Evolutionary conservation across 1,140 invertebrate genomes (phyloP), one percentile per base, ranked within the genome.

Genomic region (Sinella curviseta): DNA sequence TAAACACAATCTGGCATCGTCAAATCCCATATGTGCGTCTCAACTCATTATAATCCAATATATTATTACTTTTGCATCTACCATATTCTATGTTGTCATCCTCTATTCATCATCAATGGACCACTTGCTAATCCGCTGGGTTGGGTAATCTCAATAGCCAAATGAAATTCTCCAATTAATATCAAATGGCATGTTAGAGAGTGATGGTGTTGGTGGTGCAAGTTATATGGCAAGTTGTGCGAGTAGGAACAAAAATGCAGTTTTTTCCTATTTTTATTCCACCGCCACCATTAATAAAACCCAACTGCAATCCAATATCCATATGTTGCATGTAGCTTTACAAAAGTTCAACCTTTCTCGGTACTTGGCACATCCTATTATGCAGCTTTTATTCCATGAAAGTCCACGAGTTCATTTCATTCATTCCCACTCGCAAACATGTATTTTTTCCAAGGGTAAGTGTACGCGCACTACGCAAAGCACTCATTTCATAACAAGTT

Each of bases 11-110:
- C 57, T 4, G 57, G 65, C 65, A 3, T 70, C 65, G 65, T 70
- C 65, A 70, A 17, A 16, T 70, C 28, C 28, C 65, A 70, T 70
- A 70, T 70, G 65, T 30, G 28, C 26, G 14, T 70, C 31, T n/a
- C 26, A 70, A 70, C 65, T 70, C 65, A 70, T 70, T 70, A 70
- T 70, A 70, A 70, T 70, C 65, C 65, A 30, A 70, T 70, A 70
- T 33, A 70, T 70, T 70, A 70, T 30, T 31, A 31, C 3, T 30
- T 70, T 33, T 65, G 2, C 31, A 30, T 70, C 57, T 60, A n/a
- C n/a, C n/a, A n/a, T n/a, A 8, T 60, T 16, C 24, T 60, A 8
- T n/a, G 12, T 14, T 33, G 3, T 14, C 30, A 70, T 30, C 14
- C 24, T 30, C 31, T 16, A 33, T 70, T 31, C 65, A 33, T 24